A percentile compares a stretch with the other conserved stretches of the same genome.
Evolutionary conservation across 2,888 invertebrate genomes (phyloP).

Genomic region (Parnassius apollo): DNA sequence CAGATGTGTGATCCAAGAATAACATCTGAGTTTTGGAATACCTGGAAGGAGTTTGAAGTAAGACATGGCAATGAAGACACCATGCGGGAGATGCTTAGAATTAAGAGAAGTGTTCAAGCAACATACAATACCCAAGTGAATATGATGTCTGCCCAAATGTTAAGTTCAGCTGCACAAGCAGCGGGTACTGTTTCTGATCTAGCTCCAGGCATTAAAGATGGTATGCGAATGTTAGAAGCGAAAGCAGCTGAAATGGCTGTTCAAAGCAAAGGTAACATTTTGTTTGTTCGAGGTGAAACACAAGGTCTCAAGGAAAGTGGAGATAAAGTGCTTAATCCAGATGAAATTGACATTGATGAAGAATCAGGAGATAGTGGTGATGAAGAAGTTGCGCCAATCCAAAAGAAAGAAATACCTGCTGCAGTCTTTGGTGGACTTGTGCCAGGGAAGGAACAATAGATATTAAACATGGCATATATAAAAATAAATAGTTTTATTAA

Average conservation of each 20-base stretch:
- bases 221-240: constrained; percentile 93
- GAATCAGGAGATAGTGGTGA: constrained; percentile 83
- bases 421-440: constrained; percentile 94
- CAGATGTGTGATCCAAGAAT: constrained; percentile 99
- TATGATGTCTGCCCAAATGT: constrained; percentile 99
- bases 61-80: constrained; percentile 99
- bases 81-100: constrained; percentile 98
- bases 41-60: constrained; percentile 99
- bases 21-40: constrained; percentile 97
- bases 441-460: constrained; percentile 38
- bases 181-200: constrained; percentile 86
- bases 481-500: constrained; percentile 50
- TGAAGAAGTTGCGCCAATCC: constrained; percentile 86
- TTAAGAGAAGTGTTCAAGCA: constrained; percentile 98
- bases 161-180: constrained; percentile 86
- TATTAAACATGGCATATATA: neutral
- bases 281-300: constrained; percentile 94
- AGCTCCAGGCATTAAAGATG: constrained; percentile 89
- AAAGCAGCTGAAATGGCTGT: constrained; percentile 88
- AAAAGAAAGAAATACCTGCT: constrained; percentile 92
- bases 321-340: constrained; percentile 90
- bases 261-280: constrained; percentile 83
- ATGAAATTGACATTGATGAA: constrained; percentile 92
- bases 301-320: constrained; percentile 85
- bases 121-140: constrained; percentile 99